Conservation (phyloP, 2,888 invertebrate species). For the Malthinus flaveolus region DNA sequence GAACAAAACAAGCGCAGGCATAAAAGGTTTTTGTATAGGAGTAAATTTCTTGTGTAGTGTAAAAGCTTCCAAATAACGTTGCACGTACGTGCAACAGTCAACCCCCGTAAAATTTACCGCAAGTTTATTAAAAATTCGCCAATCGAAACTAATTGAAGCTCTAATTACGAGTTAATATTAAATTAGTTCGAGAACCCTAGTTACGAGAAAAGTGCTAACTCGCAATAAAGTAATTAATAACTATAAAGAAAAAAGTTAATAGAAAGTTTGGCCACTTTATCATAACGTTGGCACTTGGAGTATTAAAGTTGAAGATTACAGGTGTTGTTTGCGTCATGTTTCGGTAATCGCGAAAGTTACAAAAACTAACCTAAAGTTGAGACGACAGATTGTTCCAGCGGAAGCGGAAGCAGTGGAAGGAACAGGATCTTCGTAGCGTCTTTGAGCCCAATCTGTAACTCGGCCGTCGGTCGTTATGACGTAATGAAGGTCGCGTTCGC, state of each 20-base stretch:
- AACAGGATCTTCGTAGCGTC: constrained; percentile 53
- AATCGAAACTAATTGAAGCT: no score
- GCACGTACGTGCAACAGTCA: constrained; percentile 9
- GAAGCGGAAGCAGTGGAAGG: constrained; percentile 37
- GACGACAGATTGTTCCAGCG: constrained; percentile 54
- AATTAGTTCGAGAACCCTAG: no score
- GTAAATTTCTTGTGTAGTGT: constrained; percentile 10
- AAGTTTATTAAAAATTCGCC: no score
- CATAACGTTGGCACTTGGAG: not conserved
- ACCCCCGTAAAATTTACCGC: constrained; percentile 3
- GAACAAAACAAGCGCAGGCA: constrained; percentile 15
- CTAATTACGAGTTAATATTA: no score
- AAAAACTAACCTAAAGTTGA: constrained; percentile 57
- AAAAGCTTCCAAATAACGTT: not conserved
- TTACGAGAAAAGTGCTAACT: no score
- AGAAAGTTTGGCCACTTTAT: no score
- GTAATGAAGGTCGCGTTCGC: constrained; percentile 64
- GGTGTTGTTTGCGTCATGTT: constrained; percentile 8
- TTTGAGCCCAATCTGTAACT: constrained; percentile 67
- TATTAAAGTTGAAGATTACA: not conserved
- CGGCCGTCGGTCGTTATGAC: constrained; percentile 68
- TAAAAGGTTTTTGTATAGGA: constrained; percentile 20
- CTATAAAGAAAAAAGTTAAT: no score
- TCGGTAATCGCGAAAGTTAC: constrained; percentile 13
- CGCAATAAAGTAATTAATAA: no score